These are phyloP conservation scores for Oscheius sp. DNA, from an alignment of 2,888 invertebrate species.

Conservation along the genomic window DNA sequence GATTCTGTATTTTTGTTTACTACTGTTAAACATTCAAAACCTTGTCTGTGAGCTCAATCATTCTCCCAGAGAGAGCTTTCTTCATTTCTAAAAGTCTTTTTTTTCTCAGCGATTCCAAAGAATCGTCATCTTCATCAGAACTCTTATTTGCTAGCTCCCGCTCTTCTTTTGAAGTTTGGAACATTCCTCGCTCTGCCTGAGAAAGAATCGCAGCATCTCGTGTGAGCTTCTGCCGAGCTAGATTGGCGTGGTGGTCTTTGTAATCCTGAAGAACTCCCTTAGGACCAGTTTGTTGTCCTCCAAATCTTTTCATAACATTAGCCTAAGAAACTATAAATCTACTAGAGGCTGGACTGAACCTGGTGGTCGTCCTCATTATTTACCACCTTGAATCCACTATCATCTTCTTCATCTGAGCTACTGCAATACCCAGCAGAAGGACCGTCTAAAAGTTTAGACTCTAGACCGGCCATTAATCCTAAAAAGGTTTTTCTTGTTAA, in stretches of 20 bases:
- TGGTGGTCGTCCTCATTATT: conserved; percentile 54
- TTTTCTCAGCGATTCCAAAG: conserved; percentile 53
- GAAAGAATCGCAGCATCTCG: conserved; percentile 35
- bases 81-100: conserved; percentile 54
- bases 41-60: conserved; percentile 59
- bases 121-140: conserved; percentile 47
- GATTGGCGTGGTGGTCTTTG: conserved; percentile 40
- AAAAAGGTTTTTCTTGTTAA: background rate
- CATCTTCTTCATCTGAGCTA: conserved; percentile 66
- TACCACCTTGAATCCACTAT: conserved; percentile 45
- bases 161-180: conserved; percentile 43
- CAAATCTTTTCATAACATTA: conserved; percentile 46
- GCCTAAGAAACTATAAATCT: conserved; percentile 15
- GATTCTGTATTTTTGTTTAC: conserved; percentile 31
- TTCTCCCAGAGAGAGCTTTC: conserved; percentile 44
- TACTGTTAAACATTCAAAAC: conserved; percentile 33
- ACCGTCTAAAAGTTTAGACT: conserved; percentile 65
- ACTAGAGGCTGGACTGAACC: background rate
- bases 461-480: conserved; percentile 36
- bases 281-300: conserved; percentile 48
- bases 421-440: conserved; percentile 67
- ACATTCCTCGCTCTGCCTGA: conserved; percentile 46
- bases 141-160: conserved; percentile 37
- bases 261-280: conserved; percentile 55
- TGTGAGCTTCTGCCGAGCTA: conserved; percentile 30